Evolutionary conservation across 2,888 invertebrate genomes (phyloP).

Genomic region (Archips crataeganus): DNA sequence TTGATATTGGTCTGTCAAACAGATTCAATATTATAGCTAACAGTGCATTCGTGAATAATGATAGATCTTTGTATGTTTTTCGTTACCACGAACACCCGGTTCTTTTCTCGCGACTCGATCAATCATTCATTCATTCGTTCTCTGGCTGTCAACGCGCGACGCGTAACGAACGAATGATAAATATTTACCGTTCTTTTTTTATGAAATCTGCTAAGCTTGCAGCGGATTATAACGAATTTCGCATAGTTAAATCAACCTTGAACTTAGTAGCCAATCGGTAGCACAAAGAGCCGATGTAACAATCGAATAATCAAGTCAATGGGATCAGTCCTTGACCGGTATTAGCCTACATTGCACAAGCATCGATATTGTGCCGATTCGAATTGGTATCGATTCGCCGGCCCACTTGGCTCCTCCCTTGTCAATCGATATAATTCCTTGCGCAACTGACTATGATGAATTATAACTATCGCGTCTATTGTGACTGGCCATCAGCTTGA

Average conservation of each 20-base stretch:
- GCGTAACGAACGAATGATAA: conserved; percentile 32
- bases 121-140: conserved; percentile 37
- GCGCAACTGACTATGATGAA: conserved; percentile 68
- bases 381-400: conserved; percentile 66
- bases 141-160: conserved; percentile 29
- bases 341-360: conserved; percentile 72
- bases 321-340: conserved; percentile 72
- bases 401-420: conserved; percentile 65
- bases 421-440: conserved; percentile 66
- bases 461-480: conserved; percentile 63
- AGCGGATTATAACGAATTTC: conserved; percentile 10
- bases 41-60: not conserved
- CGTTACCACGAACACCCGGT: conserved; percentile 28
- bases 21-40: not conserved
- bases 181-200: conserved; percentile 38
- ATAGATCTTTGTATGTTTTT: conserved; percentile 19
- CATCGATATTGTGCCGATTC: conserved; percentile 70
- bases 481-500: conserved; percentile 58
- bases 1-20: not conserved
- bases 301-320: conserved; percentile 62
- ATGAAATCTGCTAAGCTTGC: conserved; percentile 20
- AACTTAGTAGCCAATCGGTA: conserved; percentile 40
- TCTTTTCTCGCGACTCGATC: conserved; percentile 22
- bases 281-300: conserved; percentile 44
- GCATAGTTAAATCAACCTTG: conserved; percentile 34